Evolutionary conservation across 1,140 invertebrate genomes (phyloP), one percentile per base, ranked within the genome.

Genomic region (Lepidurus apus): DNA sequence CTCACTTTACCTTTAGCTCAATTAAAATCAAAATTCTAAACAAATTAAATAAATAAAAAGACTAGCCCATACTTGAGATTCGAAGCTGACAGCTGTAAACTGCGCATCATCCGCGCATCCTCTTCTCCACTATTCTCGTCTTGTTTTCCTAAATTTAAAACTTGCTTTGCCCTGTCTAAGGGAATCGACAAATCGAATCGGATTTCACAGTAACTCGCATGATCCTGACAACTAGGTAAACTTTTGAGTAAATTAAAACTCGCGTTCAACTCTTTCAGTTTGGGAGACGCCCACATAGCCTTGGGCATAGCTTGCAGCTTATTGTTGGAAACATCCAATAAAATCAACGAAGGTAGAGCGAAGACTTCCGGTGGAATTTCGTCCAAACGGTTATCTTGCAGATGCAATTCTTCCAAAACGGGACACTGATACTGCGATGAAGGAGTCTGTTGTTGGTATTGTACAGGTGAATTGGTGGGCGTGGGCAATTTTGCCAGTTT

Each of bases 261-360:
- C 0, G 92, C 91, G 85, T 98, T 98, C 11, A 99, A 84, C 84
- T 98, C 96, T 79, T 93, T 90, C 42, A 98, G 85, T 80, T 92
- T 92, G 0, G 94, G 93, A 1, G 95, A 90, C n/a, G 89, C 86
- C 98, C 98, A 99, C 84, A 99, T 87, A 79, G 80, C 34, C 75
- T 84, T 82, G 0, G 97, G 96, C 45, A 98, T 84, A 76, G 88
- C 86, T 73, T 93, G 91, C n/a, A 99, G 85, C 84, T 95, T 95
- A 85, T 99, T 99, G 83, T 97, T 95, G 0, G 95, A 95, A 0
- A 97, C 89, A 85, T 98, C 96, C 80, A 99, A 87, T 6, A 92
- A 91, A 26, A 90, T 88, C 1, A 99, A 86, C 0, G 89, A 86
- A 0, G 95, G 94, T 65, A 98, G 87, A 24, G 83, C 84, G 85